phyloP scores from a whole-genome alignment of 2,113 vertebrate genomes.

The Anguilla rostrata region DNA sequence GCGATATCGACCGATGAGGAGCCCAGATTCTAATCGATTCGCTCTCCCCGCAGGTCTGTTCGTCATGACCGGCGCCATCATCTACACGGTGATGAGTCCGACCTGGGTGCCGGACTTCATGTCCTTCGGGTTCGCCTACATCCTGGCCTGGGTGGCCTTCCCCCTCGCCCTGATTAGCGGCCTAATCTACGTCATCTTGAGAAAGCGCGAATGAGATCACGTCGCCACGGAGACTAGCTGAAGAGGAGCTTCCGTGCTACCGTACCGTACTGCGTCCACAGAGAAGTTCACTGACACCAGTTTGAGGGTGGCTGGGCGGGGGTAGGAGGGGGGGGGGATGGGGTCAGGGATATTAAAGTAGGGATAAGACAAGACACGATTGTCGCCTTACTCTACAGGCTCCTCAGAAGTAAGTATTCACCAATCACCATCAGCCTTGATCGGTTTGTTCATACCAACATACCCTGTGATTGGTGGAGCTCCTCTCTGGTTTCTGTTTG shows the following conservation, averaged over 20 bases:
- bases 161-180: constrained; percentile 90
- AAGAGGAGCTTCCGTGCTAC: constrained; percentile 41
- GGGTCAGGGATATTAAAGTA: too few species aligned
- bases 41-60: constrained; percentile 78
- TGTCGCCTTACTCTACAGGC: too few species aligned
- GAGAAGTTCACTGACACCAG: constrained; percentile 44
- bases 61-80: constrained; percentile 90
- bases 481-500: too few species aligned
- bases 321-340: background rate
- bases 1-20: too few species aligned
- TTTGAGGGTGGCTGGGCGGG: background rate
- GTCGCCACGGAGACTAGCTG: background rate
- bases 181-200: constrained; percentile 90
- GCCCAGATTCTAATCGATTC: too few species aligned
- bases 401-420: too few species aligned
- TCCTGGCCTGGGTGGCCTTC: constrained; percentile 94
- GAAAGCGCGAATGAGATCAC: constrained; percentile 86
- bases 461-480: too few species aligned
- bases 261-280: constrained; percentile 37
- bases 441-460: too few species aligned
- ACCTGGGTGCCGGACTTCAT: constrained; percentile 68
- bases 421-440: too few species aligned
- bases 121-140: constrained; percentile 83
- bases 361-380: too few species aligned
- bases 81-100: constrained; percentile 89